These are phyloP conservation scores for Euthynnus affinis DNA, from an alignment of 2,797 vertebrate species.

Conservation along the genomic window DNA sequence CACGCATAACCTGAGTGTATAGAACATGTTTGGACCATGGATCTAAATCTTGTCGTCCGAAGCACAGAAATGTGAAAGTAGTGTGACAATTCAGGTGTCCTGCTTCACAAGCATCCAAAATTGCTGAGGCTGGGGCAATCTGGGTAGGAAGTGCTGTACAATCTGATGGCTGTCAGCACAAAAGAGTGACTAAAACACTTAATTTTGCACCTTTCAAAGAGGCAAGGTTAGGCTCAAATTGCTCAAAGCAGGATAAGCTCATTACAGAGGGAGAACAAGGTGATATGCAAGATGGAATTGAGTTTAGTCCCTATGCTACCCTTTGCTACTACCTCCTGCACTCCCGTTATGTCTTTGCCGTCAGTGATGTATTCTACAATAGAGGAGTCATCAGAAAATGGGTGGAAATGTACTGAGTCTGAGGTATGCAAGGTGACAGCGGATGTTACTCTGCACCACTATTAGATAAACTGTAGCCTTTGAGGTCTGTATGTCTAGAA, in stretches of 20 bases:
- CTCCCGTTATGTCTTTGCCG: not conserved
- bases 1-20: not conserved
- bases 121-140: slow-evolving; percentile 55
- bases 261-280: slow-evolving; percentile 43
- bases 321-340: slow-evolving; percentile 29
- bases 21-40: slow-evolving; percentile 3
- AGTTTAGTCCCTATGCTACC: slow-evolving; percentile 46
- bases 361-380: slow-evolving; percentile 4
- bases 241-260: slow-evolving; percentile 61
- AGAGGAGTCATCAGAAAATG: slow-evolving; percentile 26
- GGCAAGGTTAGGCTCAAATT: slow-evolving; percentile 37
- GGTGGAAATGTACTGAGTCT: slow-evolving; percentile 16
- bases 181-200: slow-evolving; percentile 57
- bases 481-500: slow-evolving; percentile 32
- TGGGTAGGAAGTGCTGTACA: slow-evolving; percentile 27
- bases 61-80: slow-evolving; percentile 5
- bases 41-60: slow-evolving; percentile 15
- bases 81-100: slow-evolving; percentile 26
- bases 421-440: slow-evolving; percentile 14
- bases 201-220: slow-evolving; percentile 53
- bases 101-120: slow-evolving; percentile 43
- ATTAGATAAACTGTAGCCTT: slow-evolving; percentile 30
- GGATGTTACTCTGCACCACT: slow-evolving; percentile 19
- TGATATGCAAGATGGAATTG: slow-evolving; percentile 49
- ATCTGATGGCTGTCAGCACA: slow-evolving; percentile 54